Evolutionary conservation across 2,888 invertebrate species (phyloP).

Genomic region (Melanostoma scalare): DNA sequence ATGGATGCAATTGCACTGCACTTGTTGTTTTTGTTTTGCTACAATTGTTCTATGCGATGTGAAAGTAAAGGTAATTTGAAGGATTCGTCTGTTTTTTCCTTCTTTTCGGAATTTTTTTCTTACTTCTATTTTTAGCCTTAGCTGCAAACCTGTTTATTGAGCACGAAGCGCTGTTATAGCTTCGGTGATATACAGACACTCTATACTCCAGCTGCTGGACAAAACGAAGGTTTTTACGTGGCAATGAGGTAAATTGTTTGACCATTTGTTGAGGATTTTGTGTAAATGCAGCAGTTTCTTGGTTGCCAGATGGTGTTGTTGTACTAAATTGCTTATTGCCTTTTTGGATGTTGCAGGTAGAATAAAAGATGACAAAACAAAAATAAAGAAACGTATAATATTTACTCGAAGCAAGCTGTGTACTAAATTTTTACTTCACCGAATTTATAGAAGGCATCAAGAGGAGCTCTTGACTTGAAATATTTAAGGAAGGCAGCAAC

Average conservation of each 20-base stretch:
- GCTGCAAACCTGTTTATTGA: slow-evolving; percentile 46
- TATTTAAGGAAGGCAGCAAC: too few species aligned
- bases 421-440: slow-evolving; percentile 11
- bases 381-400: slow-evolving; percentile 14
- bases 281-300: slow-evolving; percentile 58
- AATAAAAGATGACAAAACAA: background rate
- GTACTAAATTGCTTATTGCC: slow-evolving; percentile 33
- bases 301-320: slow-evolving; percentile 51
- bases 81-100: slow-evolving; percentile 34
- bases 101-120: slow-evolving; percentile 1
- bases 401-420: slow-evolving; percentile 20
- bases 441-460: slow-evolving; percentile 2
- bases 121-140: background rate
- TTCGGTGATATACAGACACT: slow-evolving; percentile 14
- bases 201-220: slow-evolving; percentile 13
- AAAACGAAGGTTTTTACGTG: slow-evolving; percentile 50
- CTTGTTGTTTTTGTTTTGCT: slow-evolving; percentile 55
- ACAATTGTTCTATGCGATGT: slow-evolving; percentile 45
- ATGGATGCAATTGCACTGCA: slow-evolving; percentile 56
- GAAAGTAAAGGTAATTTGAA: slow-evolving; percentile 65
- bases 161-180: slow-evolving; percentile 32
- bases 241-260: slow-evolving; percentile 69
- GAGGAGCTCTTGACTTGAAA: too few species aligned
- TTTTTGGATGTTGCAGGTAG: slow-evolving; percentile 24
- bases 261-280: slow-evolving; percentile 62